These are phyloP conservation scores for Neomonachus schauinslandi DNA, from an alignment of 2,113 vertebrate genomes.

Conservation along the genomic window DNA sequence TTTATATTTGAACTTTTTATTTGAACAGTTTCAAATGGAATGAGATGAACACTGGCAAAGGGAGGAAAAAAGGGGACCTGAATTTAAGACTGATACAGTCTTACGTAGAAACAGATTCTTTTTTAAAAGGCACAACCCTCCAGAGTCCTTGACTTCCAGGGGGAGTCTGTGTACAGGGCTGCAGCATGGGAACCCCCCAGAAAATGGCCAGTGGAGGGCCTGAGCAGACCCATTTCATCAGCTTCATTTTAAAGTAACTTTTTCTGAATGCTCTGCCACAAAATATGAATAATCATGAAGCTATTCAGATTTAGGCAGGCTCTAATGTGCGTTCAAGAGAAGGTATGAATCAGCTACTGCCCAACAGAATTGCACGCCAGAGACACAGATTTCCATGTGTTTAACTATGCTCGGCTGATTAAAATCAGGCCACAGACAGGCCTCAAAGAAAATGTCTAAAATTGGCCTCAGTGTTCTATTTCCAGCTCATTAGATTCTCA, in stretches of 20 bases:
- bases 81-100: not conserved
- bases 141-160: not conserved
- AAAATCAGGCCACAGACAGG: not conserved
- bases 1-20: not conserved
- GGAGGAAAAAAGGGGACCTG: not conserved
- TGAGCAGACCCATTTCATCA: not conserved
- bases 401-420: not conserved
- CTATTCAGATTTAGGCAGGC: not conserved
- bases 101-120: not conserved
- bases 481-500: not conserved
- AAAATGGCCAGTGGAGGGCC: not conserved
- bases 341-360: not conserved
- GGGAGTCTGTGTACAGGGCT: not conserved
- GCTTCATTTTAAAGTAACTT: not conserved
- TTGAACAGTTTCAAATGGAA: not conserved
- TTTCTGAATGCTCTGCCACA: not conserved
- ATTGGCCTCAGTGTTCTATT: not conserved
- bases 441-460: not conserved
- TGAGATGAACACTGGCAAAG: not conserved
- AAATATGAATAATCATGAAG: not conserved
- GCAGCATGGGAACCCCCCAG: not conserved
- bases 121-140: not conserved
- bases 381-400: not conserved
- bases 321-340: not conserved
- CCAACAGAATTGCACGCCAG: not conserved